Evolutionary conservation across 2,113 vertebrate species (phyloP).

Genomic region (Peromyscus polionotus): DNA sequence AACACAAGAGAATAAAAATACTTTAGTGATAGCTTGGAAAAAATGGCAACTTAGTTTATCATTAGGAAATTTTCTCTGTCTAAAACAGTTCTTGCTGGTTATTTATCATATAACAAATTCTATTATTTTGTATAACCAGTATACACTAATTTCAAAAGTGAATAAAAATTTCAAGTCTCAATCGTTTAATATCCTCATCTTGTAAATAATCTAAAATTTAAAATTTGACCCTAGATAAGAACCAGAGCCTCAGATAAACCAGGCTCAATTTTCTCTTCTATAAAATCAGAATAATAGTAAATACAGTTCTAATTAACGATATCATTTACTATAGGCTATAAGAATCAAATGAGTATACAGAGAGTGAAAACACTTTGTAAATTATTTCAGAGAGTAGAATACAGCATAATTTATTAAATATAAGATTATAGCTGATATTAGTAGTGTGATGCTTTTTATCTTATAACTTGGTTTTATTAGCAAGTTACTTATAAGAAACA

Average conservation of each 20-base stretch:
- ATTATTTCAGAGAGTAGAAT: slow-evolving; percentile 39
- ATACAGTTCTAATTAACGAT: slow-evolving; percentile 1
- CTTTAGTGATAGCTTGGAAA: background rate
- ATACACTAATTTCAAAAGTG: background rate
- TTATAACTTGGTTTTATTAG: slow-evolving; percentile 39
- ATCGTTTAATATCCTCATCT: slow-evolving; percentile 26
- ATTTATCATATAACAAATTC: slow-evolving; percentile 26
- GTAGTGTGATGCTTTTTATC: background rate
- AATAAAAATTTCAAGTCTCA: background rate
- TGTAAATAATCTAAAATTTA: slow-evolving; percentile 55
- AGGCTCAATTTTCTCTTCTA: slow-evolving; percentile 15
- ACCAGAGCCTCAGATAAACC: slow-evolving; percentile 8
- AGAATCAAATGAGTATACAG: slow-evolving; percentile 14
- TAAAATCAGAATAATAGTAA: slow-evolving; percentile 43
- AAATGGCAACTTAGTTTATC: slow-evolving; percentile 55
- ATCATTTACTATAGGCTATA: background rate
- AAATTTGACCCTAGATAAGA: slow-evolving; percentile 5
- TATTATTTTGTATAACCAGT: background rate
- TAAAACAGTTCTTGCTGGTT: slow-evolving; percentile 43
- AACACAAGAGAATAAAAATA: slow-evolving; percentile 56
- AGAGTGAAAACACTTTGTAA: slow-evolving; percentile 58
- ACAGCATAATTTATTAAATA: slow-evolving; percentile 11
- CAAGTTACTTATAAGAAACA: slow-evolving; percentile 52
- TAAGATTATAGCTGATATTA: slow-evolving; percentile 18
- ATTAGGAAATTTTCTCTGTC: slow-evolving; percentile 24